Base-by-base conservation (phyloP, 2,797 vertebrate species). In the Coreius guichenoti region DNA sequence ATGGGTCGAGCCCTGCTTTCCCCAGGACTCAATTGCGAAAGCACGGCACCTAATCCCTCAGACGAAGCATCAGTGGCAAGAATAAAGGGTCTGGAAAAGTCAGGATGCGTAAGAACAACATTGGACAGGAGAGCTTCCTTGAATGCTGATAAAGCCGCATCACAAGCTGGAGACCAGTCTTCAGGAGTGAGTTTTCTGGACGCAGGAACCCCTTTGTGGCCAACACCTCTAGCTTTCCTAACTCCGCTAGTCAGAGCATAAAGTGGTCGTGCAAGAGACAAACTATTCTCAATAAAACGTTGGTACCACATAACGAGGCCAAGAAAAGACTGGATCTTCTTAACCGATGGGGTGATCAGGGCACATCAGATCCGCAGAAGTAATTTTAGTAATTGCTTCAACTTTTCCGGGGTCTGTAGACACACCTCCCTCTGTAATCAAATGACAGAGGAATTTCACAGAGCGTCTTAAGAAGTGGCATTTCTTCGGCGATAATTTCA, bases 31-130 rank as follows among this genome's bases (percentile, higher is more conserved):
- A 79, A 4, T 16, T 61, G 36, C 1, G 58, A 45, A 65, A 63
- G 33, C 56, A 79, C 36, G 0, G 36, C 36, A 1, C 36, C 77
- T 14, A 63, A 29, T 3, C 56, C 76, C 16, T 79, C 23, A 3
- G 76, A 79, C 0, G 21, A 79, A 61, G 76, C 56, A 3, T 79
- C 14, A 11, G 39, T 79, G 12, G 56, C 76, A 2, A 65, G 76
- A 79, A 79, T 63, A 63, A 63, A 79, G 14, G 76, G 36, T 79
- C 58, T 61, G 9, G 74, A 56, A n/a, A 76, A 39, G 12, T 76
- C 74, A 76, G 19, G 74, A 4, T 58, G 74, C 0, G 51, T 21
- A 33, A 78, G 36, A 0, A 78, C 54, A 8, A 61, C 75, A 78
- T 78, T 61, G 6, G 75, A 43, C 4, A 80, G 39, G 0, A 80